phyloP scores from a whole-genome alignment of 2,888 invertebrate species.

The Dioctria linearis region DNA sequence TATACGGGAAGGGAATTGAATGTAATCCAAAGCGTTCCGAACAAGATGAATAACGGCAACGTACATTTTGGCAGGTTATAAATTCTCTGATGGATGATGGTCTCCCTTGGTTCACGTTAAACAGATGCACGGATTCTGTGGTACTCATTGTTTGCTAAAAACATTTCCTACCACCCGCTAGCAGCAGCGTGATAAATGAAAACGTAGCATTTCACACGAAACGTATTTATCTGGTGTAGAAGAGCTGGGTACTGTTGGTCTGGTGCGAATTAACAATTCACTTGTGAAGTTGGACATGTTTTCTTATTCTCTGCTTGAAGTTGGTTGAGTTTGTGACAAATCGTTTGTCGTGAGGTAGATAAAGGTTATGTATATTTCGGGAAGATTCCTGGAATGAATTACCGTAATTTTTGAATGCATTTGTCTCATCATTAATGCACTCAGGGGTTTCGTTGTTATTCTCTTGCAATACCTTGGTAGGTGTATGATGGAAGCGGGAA shows the following conservation, averaged over 20 bases:
- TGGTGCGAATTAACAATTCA: conserved; percentile 33
- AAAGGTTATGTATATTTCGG: no score
- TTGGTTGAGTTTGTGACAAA: conserved; percentile 29
- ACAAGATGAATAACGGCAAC: conserved; percentile 43
- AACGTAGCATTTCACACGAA: conserved; percentile 18
- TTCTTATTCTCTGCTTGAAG: conserved; percentile 17
- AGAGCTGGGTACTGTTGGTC: not conserved
- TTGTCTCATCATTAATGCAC: no score
- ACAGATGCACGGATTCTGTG: conserved; percentile 25
- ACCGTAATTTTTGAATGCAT: no score
- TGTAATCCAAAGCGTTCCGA: not conserved
- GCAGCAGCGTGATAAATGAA: conserved; percentile 32
- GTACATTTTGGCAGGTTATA: conserved; percentile 45
- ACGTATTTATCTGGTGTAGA: conserved; percentile 13
- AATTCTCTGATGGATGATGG: conserved; percentile 34
- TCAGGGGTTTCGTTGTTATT: no score
- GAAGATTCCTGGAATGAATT: no score
- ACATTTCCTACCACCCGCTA: conserved; percentile 2
- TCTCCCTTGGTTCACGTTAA: conserved; percentile 10
- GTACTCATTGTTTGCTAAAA: conserved; percentile 22
- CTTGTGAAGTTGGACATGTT: not conserved
- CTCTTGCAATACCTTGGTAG: no score
- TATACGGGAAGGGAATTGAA: no score
- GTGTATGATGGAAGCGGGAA: no score
- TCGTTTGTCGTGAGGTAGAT: not conserved